Evolutionary conservation across 1,140 invertebrate species (phyloP).

Genomic region (Macrocentrus cingulum): DNA sequence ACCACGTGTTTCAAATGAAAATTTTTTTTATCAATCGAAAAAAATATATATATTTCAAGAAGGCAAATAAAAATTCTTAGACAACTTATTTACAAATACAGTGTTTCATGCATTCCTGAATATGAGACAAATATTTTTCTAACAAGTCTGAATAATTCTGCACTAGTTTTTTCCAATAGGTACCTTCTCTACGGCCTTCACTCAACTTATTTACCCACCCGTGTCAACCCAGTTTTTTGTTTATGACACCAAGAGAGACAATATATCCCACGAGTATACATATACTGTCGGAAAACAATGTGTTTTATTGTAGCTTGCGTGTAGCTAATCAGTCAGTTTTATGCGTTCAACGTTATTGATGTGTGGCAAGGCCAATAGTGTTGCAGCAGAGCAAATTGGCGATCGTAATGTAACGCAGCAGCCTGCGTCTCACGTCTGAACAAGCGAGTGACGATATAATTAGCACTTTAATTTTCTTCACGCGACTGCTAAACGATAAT

Average conservation of each 20-base stretch:
- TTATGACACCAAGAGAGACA: not conserved
- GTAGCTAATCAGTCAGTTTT: not conserved
- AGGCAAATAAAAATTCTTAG: no score
- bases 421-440: constrained; percentile 1
- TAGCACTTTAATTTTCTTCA: not conserved
- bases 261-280: not conserved
- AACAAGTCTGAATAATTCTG: no score
- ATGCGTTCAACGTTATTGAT: constrained; percentile 13
- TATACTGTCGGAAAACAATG: constrained; percentile 1
- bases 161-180: no score
- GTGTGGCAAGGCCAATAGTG: constrained; percentile 22
- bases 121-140: no score
- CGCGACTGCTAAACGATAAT: not conserved
- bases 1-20: no score
- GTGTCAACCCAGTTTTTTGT: no score
- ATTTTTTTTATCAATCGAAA: no score
- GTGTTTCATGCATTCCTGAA: no score
- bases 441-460: constrained; percentile 5
- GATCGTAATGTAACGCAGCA: not conserved
- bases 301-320: not conserved
- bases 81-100: no score
- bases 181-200: no score
- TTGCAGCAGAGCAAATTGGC: constrained; percentile 13
- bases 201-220: no score
- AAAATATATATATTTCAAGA: no score